Evolutionary conservation across 2,113 vertebrate species (phyloP).

Genomic region (Paraplagusia blochii): DNA sequence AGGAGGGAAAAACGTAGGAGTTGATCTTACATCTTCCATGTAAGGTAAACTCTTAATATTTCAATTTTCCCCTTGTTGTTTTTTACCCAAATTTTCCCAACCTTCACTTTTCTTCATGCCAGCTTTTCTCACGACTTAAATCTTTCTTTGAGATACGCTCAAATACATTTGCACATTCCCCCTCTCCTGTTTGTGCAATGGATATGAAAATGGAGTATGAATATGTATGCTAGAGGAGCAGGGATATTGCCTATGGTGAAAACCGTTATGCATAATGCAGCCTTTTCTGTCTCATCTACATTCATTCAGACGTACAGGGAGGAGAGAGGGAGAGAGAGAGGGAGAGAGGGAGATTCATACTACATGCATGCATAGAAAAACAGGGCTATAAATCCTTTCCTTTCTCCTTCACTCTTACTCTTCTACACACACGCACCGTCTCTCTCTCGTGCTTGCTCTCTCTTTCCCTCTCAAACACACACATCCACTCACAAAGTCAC

Average conservation of each 20-base stretch:
- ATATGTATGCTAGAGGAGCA: slow-evolving; percentile 71
- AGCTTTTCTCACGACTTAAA: slow-evolving; percentile 31
- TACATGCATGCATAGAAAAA: slow-evolving; percentile 56
- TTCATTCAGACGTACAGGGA: slow-evolving; percentile 62
- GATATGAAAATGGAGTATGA: slow-evolving; percentile 73
- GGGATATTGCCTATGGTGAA: slow-evolving; percentile 76
- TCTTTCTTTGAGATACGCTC: slow-evolving; percentile 38
- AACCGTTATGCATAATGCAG: slow-evolving; percentile 78
- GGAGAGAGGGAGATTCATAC: slow-evolving; percentile 46
- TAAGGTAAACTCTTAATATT: slow-evolving; percentile 8
- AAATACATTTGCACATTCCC: slow-evolving; percentile 57
- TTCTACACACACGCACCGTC: slow-evolving; percentile 34
- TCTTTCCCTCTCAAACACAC: slow-evolving; percentile 38
- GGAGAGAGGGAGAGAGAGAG: background rate
- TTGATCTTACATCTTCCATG: slow-evolving; percentile 12
- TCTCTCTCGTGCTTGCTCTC: slow-evolving; percentile 17
- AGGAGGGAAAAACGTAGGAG: slow-evolving; percentile 33
- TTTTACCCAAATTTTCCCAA: slow-evolving; percentile 1
- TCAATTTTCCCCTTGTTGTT: background rate
- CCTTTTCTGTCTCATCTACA: slow-evolving; percentile 75
- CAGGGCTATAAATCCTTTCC: slow-evolving; percentile 55
- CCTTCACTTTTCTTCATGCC: slow-evolving; percentile 19
- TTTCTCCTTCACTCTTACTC: slow-evolving; percentile 24
- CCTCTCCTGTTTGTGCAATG: slow-evolving; percentile 48
- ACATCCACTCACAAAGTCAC: slow-evolving; percentile 34